These are phyloP conservation scores for Corythoichthys intestinalis DNA, from an alignment of 2,113 vertebrate species.

Conservation along the genomic window DNA sequence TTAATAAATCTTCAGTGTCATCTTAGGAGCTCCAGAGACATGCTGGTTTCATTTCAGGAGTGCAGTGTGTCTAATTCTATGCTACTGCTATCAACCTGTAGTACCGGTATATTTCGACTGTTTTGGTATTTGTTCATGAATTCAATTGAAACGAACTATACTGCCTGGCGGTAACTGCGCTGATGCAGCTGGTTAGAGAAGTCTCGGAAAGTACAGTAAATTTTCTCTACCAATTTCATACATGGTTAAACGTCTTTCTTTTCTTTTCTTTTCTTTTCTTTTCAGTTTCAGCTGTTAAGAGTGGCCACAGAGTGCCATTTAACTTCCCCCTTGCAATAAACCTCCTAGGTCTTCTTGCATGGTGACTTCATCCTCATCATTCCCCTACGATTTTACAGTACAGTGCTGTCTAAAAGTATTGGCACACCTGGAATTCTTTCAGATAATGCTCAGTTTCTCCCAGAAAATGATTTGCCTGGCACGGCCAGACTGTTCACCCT, in stretches of 20 bases:
- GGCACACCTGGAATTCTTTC: too few species aligned
- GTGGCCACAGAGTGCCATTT: too few species aligned
- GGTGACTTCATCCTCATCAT: too few species aligned
- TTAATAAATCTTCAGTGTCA: conserved; percentile 1
- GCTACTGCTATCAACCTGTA: neutral
- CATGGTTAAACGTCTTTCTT: neutral
- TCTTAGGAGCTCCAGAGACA: neutral
- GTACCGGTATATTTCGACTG: neutral
- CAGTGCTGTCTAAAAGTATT: too few species aligned
- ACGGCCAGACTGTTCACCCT: too few species aligned
- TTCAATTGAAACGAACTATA: neutral
- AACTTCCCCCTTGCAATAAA: too few species aligned
- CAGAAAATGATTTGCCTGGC: too few species aligned
- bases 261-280: too few species aligned
- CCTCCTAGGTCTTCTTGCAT: too few species aligned
- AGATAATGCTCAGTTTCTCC: too few species aligned
- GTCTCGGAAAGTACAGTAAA: neutral
- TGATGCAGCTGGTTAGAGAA: neutral
- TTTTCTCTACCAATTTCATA: neutral
- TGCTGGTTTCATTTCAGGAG: neutral
- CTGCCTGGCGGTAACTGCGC: neutral
- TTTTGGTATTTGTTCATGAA: neutral
- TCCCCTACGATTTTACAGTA: too few species aligned
- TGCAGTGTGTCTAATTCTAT: neutral
- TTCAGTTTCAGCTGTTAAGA: too few species aligned